Conservation (phyloP, 2,113 vertebrate genomes). For the Chaetodon trifascialis region DNA sequence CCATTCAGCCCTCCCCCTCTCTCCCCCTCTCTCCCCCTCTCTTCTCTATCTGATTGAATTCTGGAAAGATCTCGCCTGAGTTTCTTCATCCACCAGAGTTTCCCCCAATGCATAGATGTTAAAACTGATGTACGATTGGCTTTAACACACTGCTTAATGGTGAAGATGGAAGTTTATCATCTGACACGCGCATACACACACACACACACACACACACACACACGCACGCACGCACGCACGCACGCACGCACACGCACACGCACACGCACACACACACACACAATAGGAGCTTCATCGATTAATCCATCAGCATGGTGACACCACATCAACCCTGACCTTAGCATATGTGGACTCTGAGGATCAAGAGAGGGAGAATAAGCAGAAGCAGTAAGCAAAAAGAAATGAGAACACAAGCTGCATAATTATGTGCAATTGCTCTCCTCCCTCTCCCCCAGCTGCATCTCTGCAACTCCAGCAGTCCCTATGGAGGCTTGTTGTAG, state of each 20-base stretch:
- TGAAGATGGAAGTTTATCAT: slow-evolving; percentile 22
- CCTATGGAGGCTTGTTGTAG: slow-evolving; percentile 46
- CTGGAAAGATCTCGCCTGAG: not conserved
- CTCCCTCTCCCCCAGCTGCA: slow-evolving; percentile 29
- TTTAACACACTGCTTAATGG: not conserved
- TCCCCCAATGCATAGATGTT: not conserved
- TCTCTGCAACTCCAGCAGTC: slow-evolving; percentile 34
- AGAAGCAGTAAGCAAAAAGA: slow-evolving; percentile 30
- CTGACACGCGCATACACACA: not conserved
- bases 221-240: not conserved
- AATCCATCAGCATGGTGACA: slow-evolving; percentile 20
- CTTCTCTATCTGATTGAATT: not conserved
- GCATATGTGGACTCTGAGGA: slow-evolving; percentile 39
- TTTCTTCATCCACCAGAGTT: not conserved
- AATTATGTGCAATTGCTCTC: slow-evolving; percentile 36
- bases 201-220: not conserved
- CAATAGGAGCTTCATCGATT: slow-evolving; percentile 19
- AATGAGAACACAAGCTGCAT: slow-evolving; percentile 52
- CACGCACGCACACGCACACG: not conserved
- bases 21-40: not conserved
- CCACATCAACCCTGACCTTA: slow-evolving; percentile 27
- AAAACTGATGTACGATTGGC: not conserved
- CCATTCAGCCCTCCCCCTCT: not conserved
- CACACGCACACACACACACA: not conserved
- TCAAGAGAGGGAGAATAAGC: slow-evolving; percentile 20